Conservation (phyloP, 2,888 invertebrate genomes). For the Melangyna quadrimaculata region DNA sequence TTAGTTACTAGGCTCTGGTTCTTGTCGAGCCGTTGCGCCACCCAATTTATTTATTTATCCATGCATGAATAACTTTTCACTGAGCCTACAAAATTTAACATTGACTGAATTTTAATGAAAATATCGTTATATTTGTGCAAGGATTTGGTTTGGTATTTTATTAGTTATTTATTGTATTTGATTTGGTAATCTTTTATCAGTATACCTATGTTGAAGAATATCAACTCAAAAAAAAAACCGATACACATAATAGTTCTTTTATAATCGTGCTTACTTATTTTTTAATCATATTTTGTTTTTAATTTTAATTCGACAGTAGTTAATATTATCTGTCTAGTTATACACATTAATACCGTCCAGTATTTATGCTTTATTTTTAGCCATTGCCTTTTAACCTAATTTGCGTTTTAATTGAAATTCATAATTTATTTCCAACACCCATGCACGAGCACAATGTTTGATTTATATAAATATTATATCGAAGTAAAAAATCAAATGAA, state of each 20-base stretch:
- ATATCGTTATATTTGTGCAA: too few species aligned
- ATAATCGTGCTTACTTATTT: not conserved
- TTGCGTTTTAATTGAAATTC: slow-evolving; percentile 34
- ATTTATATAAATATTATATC: slow-evolving; percentile 13
- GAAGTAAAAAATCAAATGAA: slow-evolving; percentile 31
- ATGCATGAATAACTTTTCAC: too few species aligned
- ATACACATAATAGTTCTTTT: not conserved
- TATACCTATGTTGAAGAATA: not conserved
- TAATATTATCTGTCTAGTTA: not conserved
- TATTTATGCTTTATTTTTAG: not conserved
- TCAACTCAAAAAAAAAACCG: not conserved
- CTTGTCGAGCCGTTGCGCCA: too few species aligned
- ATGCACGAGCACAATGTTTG: slow-evolving; percentile 13
- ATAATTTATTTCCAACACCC: slow-evolving; percentile 20
- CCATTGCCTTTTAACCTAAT: slow-evolving; percentile 18
- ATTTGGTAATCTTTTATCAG: too few species aligned
- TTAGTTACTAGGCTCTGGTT: too few species aligned
- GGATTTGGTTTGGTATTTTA: too few species aligned
- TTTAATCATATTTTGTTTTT: not conserved
- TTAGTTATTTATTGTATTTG: too few species aligned
- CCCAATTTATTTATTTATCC: too few species aligned
- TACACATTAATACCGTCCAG: not conserved
- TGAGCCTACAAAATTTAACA: too few species aligned
- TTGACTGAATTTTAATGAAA: too few species aligned
- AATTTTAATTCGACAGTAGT: not conserved